Conservation (phyloP, 2,113 vertebrate species). For the Okapia johnstoni region DNA sequence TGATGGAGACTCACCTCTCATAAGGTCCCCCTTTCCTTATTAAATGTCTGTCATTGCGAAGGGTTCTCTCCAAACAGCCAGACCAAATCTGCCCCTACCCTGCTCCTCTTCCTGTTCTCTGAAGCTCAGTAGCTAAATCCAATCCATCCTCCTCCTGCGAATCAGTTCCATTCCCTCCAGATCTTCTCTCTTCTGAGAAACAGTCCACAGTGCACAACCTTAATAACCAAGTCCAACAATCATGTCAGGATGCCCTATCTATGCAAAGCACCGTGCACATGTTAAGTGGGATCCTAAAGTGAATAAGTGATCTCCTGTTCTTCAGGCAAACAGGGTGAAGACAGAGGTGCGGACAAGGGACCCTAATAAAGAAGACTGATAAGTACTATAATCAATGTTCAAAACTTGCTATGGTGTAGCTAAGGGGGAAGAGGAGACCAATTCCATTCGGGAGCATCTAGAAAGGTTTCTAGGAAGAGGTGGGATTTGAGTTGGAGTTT, state of each 20-base stretch:
- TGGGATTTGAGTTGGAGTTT: not conserved
- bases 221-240: not conserved
- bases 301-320: not conserved
- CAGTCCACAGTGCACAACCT: not conserved
- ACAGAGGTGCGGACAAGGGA: not conserved
- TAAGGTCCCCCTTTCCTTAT: not conserved
- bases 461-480: not conserved
- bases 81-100: not conserved
- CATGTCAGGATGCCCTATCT: not conserved
- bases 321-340: conserved; percentile 3
- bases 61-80: not conserved
- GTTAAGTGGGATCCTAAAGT: not conserved
- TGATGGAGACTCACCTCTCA: not conserved
- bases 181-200: not conserved
- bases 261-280: not conserved
- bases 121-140: not conserved
- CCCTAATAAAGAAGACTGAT: not conserved
- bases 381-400: not conserved
- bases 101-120: not conserved
- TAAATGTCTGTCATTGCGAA: not conserved
- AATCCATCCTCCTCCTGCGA: not conserved
- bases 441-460: not conserved
- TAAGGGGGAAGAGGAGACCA: not conserved
- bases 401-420: not conserved
- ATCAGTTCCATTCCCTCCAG: not conserved